A percentile compares a stretch with the other conserved stretches of the same genome.
Evolutionary conservation across 2,797 vertebrate species (phyloP).

Genomic region (Clarias pachynema): DNA sequence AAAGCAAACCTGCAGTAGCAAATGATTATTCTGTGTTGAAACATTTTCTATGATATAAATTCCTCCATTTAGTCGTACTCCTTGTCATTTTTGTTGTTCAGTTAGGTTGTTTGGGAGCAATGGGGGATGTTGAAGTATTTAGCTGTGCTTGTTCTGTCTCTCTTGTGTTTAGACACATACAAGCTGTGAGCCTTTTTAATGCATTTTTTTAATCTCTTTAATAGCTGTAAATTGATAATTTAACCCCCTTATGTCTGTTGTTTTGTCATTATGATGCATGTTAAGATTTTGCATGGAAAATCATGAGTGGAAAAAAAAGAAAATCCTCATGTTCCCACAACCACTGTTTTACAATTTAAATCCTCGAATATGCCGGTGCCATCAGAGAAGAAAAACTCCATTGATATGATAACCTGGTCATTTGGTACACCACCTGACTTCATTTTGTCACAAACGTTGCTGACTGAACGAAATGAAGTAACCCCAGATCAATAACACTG

Average conservation of each 20-base stretch:
- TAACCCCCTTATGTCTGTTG: too few relatives aligned
- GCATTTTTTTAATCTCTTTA: background rate
- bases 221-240: background rate
- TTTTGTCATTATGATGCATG: background rate
- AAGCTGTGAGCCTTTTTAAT: background rate
- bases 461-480: too few relatives aligned
- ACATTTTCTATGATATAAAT: background rate
- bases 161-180: background rate
- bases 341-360: too few relatives aligned
- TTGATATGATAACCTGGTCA: too few relatives aligned
- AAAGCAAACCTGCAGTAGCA: background rate
- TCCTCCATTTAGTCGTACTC: constrained; percentile 12
- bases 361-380: too few relatives aligned
- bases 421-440: too few relatives aligned
- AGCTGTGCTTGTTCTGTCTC: background rate
- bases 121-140: background rate
- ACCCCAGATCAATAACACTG: too few relatives aligned
- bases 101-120: background rate
- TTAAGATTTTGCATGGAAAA: background rate
- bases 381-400: too few relatives aligned
- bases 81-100: background rate
- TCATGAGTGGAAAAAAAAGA: too few relatives aligned
- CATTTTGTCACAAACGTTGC: too few relatives aligned
- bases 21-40: background rate
- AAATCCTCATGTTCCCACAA: too few relatives aligned